These are phyloP conservation scores for Anguilla obscura DNA, from an alignment of 2,797 vertebrate genomes.

Conservation along the genomic window DNA sequence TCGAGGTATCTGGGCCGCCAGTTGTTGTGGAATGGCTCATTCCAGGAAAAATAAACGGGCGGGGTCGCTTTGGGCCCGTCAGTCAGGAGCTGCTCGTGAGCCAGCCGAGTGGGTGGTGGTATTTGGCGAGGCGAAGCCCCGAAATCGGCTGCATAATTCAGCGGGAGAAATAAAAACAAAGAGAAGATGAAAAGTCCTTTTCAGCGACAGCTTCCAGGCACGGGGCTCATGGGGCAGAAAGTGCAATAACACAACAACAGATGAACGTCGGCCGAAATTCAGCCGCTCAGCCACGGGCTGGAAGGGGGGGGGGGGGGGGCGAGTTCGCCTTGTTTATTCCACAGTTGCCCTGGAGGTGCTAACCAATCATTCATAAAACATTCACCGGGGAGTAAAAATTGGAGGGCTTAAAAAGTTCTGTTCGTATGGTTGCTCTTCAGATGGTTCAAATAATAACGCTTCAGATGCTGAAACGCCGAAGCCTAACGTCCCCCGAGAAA, in stretches of 20 bases:
- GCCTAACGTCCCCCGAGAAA: background rate
- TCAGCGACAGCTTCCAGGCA: slow-evolving; percentile 53
- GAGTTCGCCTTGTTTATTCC: background rate
- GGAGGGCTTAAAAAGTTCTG: background rate
- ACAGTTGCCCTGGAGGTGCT: background rate
- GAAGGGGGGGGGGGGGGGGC: background rate
- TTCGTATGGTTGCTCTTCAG: background rate
- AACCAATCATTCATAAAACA: slow-evolving; percentile 7
- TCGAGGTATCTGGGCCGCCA: slow-evolving; percentile 54
- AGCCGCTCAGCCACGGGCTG: background rate
- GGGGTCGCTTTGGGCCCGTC: slow-evolving; percentile 59
- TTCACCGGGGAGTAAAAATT: background rate
- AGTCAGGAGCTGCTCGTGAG: slow-evolving; percentile 71
- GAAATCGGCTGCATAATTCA: slow-evolving; percentile 39
- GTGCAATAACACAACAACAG: slow-evolving; percentile 63
- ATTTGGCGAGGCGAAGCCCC: background rate
- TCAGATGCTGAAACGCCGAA: background rate
- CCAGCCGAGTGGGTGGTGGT: too few species aligned
- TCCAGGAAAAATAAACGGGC: slow-evolving; percentile 54
- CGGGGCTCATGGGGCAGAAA: slow-evolving; percentile 46
- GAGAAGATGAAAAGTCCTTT: slow-evolving; percentile 63
- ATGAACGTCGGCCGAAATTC: background rate
- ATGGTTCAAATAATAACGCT: background rate
- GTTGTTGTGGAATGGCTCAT: slow-evolving; percentile 58
- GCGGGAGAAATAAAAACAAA: slow-evolving; percentile 64